A percentile compares a stretch with the other conserved stretches of the same genome.
Conservation (phyloP, 2,888 invertebrate genomes). For the Ptilodon capucinus region DNA sequence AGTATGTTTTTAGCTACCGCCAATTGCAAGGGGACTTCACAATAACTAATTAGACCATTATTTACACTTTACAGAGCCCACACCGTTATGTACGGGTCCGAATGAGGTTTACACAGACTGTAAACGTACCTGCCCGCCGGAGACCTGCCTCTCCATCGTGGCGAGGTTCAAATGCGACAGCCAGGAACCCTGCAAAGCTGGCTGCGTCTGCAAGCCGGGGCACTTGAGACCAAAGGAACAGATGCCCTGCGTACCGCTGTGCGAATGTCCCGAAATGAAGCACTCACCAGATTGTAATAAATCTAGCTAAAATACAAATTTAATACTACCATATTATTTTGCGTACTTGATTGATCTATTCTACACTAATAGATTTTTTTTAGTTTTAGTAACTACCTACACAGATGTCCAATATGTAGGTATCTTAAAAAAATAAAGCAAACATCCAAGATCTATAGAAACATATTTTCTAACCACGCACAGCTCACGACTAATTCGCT, state of each 20-base stretch:
- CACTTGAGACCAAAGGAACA: slow-evolving; percentile 17
- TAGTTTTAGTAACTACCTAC: too few relatives aligned
- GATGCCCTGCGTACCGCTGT: slow-evolving; percentile 23
- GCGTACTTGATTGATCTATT: too few relatives aligned
- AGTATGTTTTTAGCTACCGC: too few relatives aligned
- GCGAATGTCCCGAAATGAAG: slow-evolving; percentile 28
- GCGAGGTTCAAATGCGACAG: slow-evolving; percentile 26
- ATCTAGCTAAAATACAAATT: background rate
- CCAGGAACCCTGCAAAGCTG: slow-evolving; percentile 15
- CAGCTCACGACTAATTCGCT: too few relatives aligned
- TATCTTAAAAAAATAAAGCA: too few relatives aligned
- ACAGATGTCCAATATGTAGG: too few relatives aligned
- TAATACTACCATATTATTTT: too few relatives aligned
- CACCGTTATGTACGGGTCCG: slow-evolving; percentile 5
- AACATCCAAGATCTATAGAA: too few relatives aligned
- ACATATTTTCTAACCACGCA: too few relatives aligned
- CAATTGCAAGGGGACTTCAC: too few relatives aligned
- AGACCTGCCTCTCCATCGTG: slow-evolving; percentile 29
- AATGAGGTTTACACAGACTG: slow-evolving; percentile 33
- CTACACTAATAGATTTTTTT: too few relatives aligned
- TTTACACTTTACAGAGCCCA: background rate
- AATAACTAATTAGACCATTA: too few relatives aligned
- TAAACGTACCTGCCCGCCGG: slow-evolving; percentile 36
- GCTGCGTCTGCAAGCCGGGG: slow-evolving; percentile 38
- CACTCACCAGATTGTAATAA: slow-evolving; percentile 11